Conservation (phyloP, 1,140 invertebrate genomes). For the Pseudomyrmex dendroicus region DNA sequence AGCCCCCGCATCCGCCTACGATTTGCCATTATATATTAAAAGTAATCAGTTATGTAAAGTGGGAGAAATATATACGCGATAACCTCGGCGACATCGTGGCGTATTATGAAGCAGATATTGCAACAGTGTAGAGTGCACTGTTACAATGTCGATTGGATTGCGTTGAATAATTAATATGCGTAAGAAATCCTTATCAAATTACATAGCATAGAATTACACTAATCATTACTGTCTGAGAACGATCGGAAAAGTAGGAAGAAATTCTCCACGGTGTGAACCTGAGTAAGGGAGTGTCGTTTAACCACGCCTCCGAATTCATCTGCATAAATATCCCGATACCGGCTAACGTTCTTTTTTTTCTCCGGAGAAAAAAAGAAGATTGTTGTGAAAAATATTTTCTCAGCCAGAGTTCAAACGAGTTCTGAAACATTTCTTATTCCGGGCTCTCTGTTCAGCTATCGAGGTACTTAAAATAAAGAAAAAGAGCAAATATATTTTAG, state of each 20-base stretch:
- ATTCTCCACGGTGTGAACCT: background rate
- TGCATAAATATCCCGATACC: too few species aligned
- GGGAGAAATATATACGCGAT: conserved; percentile 31
- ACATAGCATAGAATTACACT: background rate
- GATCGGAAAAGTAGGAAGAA: conserved; percentile 54
- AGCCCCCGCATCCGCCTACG: conserved; percentile 25
- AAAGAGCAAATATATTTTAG: background rate
- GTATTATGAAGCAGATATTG: conserved; percentile 66
- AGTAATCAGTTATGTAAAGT: conserved; percentile 66
- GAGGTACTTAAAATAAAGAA: too few species aligned
- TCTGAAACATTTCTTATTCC: too few species aligned
- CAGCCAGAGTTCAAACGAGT: too few species aligned
- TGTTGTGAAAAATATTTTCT: too few species aligned
- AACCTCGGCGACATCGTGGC: conserved; percentile 57
- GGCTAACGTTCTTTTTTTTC: too few species aligned
- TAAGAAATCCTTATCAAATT: conserved; percentile 30
- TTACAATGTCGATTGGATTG: conserved; percentile 44
- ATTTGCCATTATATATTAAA: conserved; percentile 50
- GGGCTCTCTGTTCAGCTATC: too few species aligned
- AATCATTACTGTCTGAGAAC: background rate
- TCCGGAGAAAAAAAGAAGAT: too few species aligned
- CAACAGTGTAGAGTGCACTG: conserved; percentile 46
- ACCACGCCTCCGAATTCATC: too few species aligned
- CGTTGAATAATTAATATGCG: conserved; percentile 65
- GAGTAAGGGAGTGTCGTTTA: too few species aligned